Conservation (phyloP, 2,888 invertebrate genomes). For the Mylabris sibirica region DNA sequence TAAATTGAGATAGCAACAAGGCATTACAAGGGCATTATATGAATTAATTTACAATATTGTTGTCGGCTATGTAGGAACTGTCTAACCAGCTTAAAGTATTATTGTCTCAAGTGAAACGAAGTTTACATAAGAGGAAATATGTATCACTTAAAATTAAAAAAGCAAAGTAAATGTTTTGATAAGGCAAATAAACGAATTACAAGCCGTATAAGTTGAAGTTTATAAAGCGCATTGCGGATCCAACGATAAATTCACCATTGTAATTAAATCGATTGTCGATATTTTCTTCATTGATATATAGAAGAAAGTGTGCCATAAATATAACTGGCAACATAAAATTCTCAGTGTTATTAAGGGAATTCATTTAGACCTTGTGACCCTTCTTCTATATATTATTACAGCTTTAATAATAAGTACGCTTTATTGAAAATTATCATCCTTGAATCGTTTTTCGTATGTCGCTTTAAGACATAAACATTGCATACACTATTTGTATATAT, state of each 20-base stretch:
- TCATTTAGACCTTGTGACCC: background rate
- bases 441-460: background rate
- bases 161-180: too few species aligned
- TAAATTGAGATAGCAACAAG: slow-evolving; percentile 29
- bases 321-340: background rate
- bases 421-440: too few species aligned
- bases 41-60: slow-evolving; percentile 35
- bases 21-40: slow-evolving; percentile 30
- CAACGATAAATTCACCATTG: background rate
- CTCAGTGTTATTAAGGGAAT: background rate
- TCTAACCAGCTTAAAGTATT: slow-evolving; percentile 33
- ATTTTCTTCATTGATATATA: background rate
- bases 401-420: background rate
- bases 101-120: slow-evolving; percentile 8
- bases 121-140: too few species aligned
- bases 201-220: too few species aligned
- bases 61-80: slow-evolving; percentile 31
- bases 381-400: background rate
- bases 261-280: slow-evolving; percentile 11
- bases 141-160: too few species aligned
- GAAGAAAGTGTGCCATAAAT: background rate
- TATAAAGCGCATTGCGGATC: background rate
- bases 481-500: background rate
- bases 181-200: background rate
- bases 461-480: background rate